Conservation (phyloP, 2,797 vertebrate genomes). For the Spheniscus humboldti region DNA sequence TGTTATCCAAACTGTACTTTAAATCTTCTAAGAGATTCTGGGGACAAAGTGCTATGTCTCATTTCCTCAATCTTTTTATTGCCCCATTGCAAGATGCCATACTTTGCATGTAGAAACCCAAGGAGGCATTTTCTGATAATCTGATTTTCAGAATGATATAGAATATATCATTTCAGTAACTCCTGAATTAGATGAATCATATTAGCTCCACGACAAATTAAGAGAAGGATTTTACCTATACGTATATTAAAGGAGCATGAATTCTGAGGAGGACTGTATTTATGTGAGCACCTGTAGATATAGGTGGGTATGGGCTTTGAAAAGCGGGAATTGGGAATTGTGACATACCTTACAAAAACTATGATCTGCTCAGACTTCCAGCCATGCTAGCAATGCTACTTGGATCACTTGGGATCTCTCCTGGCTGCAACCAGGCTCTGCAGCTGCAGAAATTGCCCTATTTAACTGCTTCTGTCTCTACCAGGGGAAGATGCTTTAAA, state of each 20-base stretch:
- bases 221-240: background rate
- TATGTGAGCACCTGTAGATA: background rate
- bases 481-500: background rate
- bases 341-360: background rate
- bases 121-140: background rate
- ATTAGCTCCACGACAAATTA: background rate
- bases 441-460: background rate
- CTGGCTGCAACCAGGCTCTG: background rate
- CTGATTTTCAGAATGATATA: background rate
- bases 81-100: background rate
- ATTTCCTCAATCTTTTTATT: background rate
- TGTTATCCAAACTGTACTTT: background rate
- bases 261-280: background rate
- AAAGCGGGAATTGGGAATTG: background rate
- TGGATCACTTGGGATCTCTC: background rate
- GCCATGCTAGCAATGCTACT: background rate
- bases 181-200: background rate
- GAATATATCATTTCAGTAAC: background rate
- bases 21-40: background rate
- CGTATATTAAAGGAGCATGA: background rate
- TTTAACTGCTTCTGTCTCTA: background rate
- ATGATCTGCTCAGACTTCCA: background rate
- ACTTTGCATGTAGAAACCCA: background rate
- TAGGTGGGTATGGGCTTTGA: rapidly evolving
- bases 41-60: background rate